These are phyloP conservation scores for Thripadectes ignobilis DNA, from an alignment of 2,797 vertebrate genomes.

Conservation along the genomic window DNA sequence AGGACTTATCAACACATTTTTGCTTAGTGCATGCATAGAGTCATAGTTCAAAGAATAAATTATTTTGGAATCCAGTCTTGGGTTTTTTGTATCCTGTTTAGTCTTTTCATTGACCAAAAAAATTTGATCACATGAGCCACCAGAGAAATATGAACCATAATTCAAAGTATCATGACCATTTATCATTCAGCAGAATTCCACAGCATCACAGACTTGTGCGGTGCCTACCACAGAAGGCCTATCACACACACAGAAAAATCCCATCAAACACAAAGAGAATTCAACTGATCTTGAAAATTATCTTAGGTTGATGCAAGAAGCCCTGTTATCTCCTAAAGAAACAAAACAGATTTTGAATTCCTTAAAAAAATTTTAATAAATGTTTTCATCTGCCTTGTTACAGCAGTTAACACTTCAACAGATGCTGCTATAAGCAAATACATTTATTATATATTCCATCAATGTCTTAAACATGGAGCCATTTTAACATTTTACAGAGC, in stretches of 20 bases:
- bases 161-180: not conserved
- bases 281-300: not conserved
- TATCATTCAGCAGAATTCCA: not conserved
- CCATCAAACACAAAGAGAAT: not conserved
- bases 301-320: not conserved
- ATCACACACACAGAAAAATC: not conserved
- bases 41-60: not conserved
- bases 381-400: not conserved
- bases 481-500: not conserved
- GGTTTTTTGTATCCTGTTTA: not conserved
- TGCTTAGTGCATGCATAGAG: not conserved
- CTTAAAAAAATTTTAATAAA: not conserved
- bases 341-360: not conserved
- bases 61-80: not conserved
- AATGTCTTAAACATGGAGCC: not conserved
- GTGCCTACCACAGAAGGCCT: not conserved
- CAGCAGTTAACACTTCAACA: not conserved
- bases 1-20: not conserved
- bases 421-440: not conserved
- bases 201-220: not conserved
- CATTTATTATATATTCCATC: not conserved
- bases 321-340: not conserved
- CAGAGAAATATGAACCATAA: not conserved
- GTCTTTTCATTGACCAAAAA: not conserved
- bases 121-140: rapidly evolving